Percentiles rank a stretch among this genome's conserved stretches.
Conservation (phyloP, 2,113 vertebrate genomes). For the Galbula dea region DNA sequence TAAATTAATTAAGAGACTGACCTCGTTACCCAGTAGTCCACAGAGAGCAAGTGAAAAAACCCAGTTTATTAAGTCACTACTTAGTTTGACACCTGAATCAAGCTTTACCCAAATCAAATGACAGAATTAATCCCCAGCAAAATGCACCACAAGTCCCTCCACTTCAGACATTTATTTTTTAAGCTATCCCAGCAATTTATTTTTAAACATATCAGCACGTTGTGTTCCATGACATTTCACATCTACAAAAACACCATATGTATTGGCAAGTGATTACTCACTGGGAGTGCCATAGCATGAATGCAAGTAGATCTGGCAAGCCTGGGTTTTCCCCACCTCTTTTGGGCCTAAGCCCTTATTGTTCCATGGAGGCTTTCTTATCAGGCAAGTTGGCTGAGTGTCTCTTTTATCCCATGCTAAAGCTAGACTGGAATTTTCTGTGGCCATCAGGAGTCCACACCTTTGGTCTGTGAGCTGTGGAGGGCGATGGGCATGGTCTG, state of each 20-base stretch:
- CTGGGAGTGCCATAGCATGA: slow-evolving; percentile 24
- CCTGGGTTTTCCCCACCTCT: slow-evolving; percentile 29
- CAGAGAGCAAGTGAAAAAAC: neutral
- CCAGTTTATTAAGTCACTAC: slow-evolving; percentile 4
- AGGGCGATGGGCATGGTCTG: neutral
- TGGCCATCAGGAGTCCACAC: neutral
- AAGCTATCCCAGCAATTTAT: slow-evolving; percentile 58
- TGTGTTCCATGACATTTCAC: slow-evolving; percentile 69
- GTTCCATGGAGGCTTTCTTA: neutral
- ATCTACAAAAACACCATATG: slow-evolving; percentile 69
- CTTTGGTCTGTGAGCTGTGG: fast-evolving
- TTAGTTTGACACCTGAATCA: slow-evolving; percentile 1
- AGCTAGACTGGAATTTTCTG: neutral
- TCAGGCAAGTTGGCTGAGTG: fast-evolving
- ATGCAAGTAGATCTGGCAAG: slow-evolving; percentile 36
- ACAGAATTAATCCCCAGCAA: slow-evolving; percentile 8
- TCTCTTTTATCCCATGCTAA: neutral
- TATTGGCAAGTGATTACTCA: slow-evolving; percentile 63
- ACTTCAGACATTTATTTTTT: slow-evolving; percentile 34
- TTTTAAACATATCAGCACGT: slow-evolving; percentile 67
- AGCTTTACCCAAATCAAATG: neutral
- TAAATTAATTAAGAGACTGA: slow-evolving; percentile 60
- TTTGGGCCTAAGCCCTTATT: slow-evolving; percentile 56
- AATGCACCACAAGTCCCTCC: neutral
- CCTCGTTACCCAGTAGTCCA: slow-evolving; percentile 1